A percentile compares a stretch with the other conserved stretches of the same genome.
phyloP scores from a whole-genome alignment of 2,888 invertebrate species.

The Callyntrura guangdongensis region DNA sequence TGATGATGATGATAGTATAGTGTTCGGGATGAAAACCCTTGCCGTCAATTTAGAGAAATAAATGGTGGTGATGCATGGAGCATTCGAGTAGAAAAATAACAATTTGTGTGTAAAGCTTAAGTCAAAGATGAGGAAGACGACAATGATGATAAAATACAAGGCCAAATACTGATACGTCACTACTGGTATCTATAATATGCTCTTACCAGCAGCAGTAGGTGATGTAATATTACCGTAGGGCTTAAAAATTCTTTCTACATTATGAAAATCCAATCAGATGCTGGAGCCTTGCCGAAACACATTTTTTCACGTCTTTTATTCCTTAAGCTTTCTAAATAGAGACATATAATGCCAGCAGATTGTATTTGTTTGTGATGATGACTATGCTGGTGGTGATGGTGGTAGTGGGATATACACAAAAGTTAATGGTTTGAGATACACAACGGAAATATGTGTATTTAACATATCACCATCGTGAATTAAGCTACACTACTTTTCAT shows the following conservation, averaged over 20 bases:
- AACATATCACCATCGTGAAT: not conserved
- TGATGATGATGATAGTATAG: constrained; percentile 23
- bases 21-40: not conserved
- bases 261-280: constrained; percentile 67
- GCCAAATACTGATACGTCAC: constrained; percentile 48
- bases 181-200: constrained; percentile 35
- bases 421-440: constrained; percentile 12
- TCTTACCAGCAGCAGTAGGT: no score
- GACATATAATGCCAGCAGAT: not conserved
- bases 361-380: not conserved
- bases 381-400: not conserved
- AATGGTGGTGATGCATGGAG: not conserved
- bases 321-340: not conserved
- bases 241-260: constrained; percentile 47
- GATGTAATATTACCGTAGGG: no score
- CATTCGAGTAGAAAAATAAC: constrained; percentile 17
- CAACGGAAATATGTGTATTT: constrained; percentile 15
- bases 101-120: not conserved
- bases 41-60: not conserved
- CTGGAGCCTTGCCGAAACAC: constrained; percentile 69
- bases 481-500: not conserved
- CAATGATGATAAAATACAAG: constrained; percentile 1
- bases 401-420: not conserved
- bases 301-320: not conserved
- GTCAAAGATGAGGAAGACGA: constrained; percentile 2